Base-by-base conservation (phyloP, 2,113 vertebrate species). In the Xyliphius kryptos region DNA sequence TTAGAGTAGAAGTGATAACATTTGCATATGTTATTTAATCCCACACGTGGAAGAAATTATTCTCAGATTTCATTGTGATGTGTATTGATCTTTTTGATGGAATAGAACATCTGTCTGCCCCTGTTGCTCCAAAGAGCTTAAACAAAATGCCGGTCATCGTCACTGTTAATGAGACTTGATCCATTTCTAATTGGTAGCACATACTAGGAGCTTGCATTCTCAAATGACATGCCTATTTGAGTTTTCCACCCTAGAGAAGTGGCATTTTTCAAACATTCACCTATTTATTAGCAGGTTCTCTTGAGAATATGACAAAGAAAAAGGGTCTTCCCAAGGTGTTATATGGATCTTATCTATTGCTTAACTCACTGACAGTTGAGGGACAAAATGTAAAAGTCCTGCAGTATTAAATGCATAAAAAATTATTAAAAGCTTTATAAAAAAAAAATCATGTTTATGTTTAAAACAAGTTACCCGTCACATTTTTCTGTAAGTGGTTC, bases 101-200 rank as follows among this genome's bases (percentile, higher is more conserved):
- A 63, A 66, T 40, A 58, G 70, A 59, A 58, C 68, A 76, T 76
- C 69, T 79, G 67, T 52, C 21, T 19, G 48, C 64, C 64, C 70
- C 70, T 74, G 69, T 51, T 58, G 21, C 49, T 69, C 67, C 69
- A 47, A 59, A 53, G 52, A 73, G 71, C 73, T 77, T 76, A 57
- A 76, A 74, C 73, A 60, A 76, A 68, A 71, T 70, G 67, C 76
- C 79, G 76, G 72, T 77, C 70, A 64, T 48, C 59, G 17, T 59
- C 20, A 58, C 52, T 74, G 77, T 78, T 76, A 79, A 78, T 81
- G 67, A 69, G 72, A 77, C 74, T 72, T 77, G 62, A 65, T 64
- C 77, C 62, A 76, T 73, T 78, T 70, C 65, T 76, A 76, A 81
- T 65, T 52, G 70, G 68, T 69, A 70, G 58, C 40, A 65, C 69